These are phyloP conservation scores for Carassius auratus DNA, from an alignment of 2,113 vertebrate genomes.

Conservation along the genomic window DNA sequence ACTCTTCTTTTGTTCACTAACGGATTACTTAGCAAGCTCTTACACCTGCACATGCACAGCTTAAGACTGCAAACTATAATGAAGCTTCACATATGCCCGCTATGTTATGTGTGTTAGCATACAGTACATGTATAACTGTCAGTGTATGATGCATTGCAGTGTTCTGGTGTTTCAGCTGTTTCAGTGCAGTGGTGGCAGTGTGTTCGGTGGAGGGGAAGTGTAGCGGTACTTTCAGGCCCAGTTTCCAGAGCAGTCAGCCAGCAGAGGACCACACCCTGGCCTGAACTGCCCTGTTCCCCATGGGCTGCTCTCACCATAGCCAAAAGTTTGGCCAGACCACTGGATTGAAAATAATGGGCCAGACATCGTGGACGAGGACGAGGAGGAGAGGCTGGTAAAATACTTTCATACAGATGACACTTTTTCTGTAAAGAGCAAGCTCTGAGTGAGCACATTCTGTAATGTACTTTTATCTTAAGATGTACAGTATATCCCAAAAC, in stretches of 20 bases:
- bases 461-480: not conserved
- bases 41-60: slow-evolving; percentile 43
- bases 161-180: slow-evolving; percentile 54
- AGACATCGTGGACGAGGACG: not conserved
- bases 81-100: slow-evolving; percentile 30
- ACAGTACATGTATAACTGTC: slow-evolving; percentile 64
- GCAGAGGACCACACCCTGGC: slow-evolving; percentile 40
- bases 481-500: not conserved
- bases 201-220: slow-evolving; percentile 38
- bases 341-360: slow-evolving; percentile 16
- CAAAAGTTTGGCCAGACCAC: slow-evolving; percentile 34
- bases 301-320: slow-evolving; percentile 32
- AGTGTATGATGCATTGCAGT: slow-evolving; percentile 66
- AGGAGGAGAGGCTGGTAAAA: slow-evolving; percentile 14
- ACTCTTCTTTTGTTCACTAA: not conserved
- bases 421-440: slow-evolving; percentile 6
- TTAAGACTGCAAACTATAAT: slow-evolving; percentile 22
- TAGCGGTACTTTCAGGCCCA: slow-evolving; percentile 23
- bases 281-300: slow-evolving; percentile 29
- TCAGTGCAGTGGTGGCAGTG: slow-evolving; percentile 52
- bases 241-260: slow-evolving; percentile 33
- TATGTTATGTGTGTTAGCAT: slow-evolving; percentile 39
- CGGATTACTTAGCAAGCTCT: not conserved
- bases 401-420: slow-evolving; percentile 26
- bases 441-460: not conserved